Percentiles rank a stretch among this genome's conserved stretches.
Evolutionary conservation across 1,140 invertebrate genomes (phyloP).

Genomic region (Plectrocnemia conspersa): DNA sequence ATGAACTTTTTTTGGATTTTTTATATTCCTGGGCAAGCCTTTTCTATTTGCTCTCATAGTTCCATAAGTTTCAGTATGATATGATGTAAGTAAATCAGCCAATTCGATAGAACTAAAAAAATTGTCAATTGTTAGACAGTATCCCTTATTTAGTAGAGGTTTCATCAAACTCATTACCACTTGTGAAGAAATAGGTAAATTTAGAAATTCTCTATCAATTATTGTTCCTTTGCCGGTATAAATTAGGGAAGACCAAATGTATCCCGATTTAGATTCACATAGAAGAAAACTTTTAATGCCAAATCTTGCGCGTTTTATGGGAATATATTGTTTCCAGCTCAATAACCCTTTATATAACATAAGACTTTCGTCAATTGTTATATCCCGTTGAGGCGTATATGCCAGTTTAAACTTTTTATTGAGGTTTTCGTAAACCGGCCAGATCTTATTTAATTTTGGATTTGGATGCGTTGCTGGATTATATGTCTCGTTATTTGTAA

Average conservation of each 20-base stretch:
- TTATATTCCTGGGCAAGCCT: conserved; percentile 16
- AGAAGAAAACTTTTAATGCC: conserved; percentile 6
- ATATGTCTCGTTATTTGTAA: conserved; percentile 5
- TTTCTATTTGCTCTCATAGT: conserved; percentile 13
- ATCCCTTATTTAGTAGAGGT: conserved; percentile 10
- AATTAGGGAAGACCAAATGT: conserved; percentile 1
- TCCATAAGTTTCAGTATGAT: conserved; percentile 8
- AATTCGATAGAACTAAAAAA: neutral
- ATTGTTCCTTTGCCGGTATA: conserved; percentile 10
- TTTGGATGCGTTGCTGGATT: conserved; percentile 5
- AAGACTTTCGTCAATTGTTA: conserved; percentile 10
- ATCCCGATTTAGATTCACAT: conserved; percentile 5
- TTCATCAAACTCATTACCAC: conserved; percentile 1
- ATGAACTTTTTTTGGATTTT: conserved; percentile 17
- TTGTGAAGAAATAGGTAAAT: neutral
- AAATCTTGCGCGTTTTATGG: conserved; percentile 1
- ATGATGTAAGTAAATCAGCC: neutral
- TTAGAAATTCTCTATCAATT: neutral
- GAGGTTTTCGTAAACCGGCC: conserved; percentile 5
- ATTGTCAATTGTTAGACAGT: conserved; percentile 1
- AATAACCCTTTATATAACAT: conserved; percentile 10
- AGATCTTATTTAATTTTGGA: conserved; percentile 11
- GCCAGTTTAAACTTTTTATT: conserved; percentile 4
- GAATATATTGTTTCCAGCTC: conserved; percentile 6
- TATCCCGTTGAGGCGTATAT: neutral